phyloP scores from a whole-genome alignment of 37 sponge, comb jelly and placozoan species.

The Axinella damicornis region DNA sequence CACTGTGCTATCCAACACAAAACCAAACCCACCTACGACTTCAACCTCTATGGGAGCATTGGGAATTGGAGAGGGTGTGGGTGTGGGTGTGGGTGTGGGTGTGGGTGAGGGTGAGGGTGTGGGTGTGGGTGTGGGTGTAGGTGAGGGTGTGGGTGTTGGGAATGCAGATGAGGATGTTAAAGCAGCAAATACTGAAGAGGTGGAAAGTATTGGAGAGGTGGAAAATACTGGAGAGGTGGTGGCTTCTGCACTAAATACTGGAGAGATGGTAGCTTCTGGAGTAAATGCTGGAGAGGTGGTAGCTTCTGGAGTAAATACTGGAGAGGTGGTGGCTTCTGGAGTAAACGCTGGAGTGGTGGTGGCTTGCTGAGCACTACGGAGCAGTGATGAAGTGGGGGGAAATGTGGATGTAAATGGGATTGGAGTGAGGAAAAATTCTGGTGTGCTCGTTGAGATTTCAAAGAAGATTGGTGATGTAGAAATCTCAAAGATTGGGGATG shows the following conservation, averaged over 20 bases:
- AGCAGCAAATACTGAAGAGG: neutral
- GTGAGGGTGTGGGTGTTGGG: slow-evolving; percentile 18
- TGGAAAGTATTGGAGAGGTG: neutral
- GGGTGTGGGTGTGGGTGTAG: slow-evolving; percentile 3
- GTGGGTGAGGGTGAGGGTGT: neutral
- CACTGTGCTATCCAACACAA: neutral
- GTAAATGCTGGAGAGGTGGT: too few relatives aligned
- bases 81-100: slow-evolving; percentile 16
- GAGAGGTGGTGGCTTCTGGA: neutral
- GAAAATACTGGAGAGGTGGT: too few relatives aligned
- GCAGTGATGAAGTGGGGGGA: too few relatives aligned
- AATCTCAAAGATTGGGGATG: too few relatives aligned
- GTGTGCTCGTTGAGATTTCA: too few relatives aligned
- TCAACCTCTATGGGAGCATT: slow-evolving; percentile 13
- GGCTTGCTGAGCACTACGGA: neutral
- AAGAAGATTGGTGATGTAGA: too few relatives aligned
- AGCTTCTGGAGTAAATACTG: slow-evolving; percentile 6
- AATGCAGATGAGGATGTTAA: neutral
- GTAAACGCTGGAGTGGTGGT: neutral
- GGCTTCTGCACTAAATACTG: too few relatives aligned
- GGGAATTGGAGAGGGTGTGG: neutral
- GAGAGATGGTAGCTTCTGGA: too few relatives aligned
- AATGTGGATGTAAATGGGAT: too few relatives aligned
- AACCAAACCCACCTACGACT: slow-evolving; percentile 5
- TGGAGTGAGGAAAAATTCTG: too few relatives aligned